phyloP scores from a whole-genome alignment of 2,797 vertebrate species.

The Amniataba percoides region DNA sequence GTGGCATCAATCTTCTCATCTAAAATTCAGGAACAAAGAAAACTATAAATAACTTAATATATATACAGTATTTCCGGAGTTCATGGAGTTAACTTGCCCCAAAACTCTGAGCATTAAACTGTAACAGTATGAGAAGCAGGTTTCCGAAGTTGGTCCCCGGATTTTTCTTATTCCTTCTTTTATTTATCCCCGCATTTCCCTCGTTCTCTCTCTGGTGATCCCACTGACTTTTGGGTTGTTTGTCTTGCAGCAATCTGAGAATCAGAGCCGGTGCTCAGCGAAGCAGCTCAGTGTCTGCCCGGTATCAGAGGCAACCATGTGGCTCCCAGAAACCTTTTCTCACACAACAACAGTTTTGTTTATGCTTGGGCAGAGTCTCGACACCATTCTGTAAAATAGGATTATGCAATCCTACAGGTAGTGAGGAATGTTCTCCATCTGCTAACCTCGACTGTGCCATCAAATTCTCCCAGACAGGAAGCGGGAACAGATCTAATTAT shows the following conservation, averaged over 20 bases:
- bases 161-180: conserved; percentile 24
- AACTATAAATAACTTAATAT: too few relatives aligned
- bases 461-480: conserved; percentile 18
- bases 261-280: conserved; percentile 57
- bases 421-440: conserved; percentile 32
- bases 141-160: conserved; percentile 20
- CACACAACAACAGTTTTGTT: conserved; percentile 71
- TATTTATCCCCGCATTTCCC: conserved; percentile 10
- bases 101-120: conserved; percentile 17
- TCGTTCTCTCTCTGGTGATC: conserved; percentile 40
- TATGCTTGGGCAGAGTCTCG: conserved; percentile 68
- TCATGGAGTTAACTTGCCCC: neutral
- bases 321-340: conserved; percentile 65
- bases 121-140: conserved; percentile 17
- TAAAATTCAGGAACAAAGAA: neutral
- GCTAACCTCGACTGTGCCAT: conserved; percentile 24
- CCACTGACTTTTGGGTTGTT: conserved; percentile 61
- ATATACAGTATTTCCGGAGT: neutral
- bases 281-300: conserved; percentile 65
- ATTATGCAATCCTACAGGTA: conserved; percentile 66
- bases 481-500: conserved; percentile 17
- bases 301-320: conserved; percentile 59
- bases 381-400: conserved; percentile 61
- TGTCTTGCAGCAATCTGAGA: conserved; percentile 62
- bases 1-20: neutral